Percentiles rank a stretch among this genome's conserved stretches.
Evolutionary conservation across 2,113 vertebrate genomes (phyloP).

Genomic region (Actenoides lindsayi): DNA sequence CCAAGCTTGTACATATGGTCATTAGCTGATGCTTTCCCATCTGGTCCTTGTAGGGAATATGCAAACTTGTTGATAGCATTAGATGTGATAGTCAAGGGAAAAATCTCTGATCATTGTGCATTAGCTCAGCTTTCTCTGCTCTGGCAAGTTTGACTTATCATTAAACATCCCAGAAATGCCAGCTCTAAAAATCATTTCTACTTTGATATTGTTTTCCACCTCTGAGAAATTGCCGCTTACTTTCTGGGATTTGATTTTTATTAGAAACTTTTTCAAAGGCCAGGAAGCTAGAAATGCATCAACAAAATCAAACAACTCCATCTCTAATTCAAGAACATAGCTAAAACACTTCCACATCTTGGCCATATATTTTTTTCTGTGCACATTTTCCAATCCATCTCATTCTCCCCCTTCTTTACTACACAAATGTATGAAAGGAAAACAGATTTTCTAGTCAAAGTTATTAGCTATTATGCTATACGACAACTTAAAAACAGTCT

Average conservation of each 20-base stretch:
- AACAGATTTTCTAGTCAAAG: background rate
- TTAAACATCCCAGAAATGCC: constrained; percentile 52
- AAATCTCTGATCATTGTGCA: background rate
- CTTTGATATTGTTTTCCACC: constrained; percentile 51
- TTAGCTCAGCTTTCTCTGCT: constrained; percentile 46
- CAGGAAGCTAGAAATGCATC: constrained; percentile 35
- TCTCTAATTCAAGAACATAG: background rate
- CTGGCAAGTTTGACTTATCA: constrained; percentile 49
- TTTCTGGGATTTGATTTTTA: constrained; percentile 55
- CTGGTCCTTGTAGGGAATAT: background rate
- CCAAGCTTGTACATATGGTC: background rate
- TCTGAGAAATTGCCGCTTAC: constrained; percentile 38
- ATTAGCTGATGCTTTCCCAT: background rate
- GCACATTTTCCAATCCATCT: background rate
- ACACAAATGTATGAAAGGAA: background rate
- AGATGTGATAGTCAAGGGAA: constrained; percentile 16
- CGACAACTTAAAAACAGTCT: background rate
- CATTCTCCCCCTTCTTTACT: background rate
- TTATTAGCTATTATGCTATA: background rate
- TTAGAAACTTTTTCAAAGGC: constrained; percentile 57
- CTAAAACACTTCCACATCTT: background rate
- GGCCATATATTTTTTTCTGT: too few relatives aligned
- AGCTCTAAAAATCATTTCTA: constrained; percentile 48
- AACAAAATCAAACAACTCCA: constrained; percentile 12
- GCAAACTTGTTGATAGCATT: constrained; percentile 7